Conservation (phyloP, 1,140 invertebrate genomes). For the Eciton burchellii region DNA sequence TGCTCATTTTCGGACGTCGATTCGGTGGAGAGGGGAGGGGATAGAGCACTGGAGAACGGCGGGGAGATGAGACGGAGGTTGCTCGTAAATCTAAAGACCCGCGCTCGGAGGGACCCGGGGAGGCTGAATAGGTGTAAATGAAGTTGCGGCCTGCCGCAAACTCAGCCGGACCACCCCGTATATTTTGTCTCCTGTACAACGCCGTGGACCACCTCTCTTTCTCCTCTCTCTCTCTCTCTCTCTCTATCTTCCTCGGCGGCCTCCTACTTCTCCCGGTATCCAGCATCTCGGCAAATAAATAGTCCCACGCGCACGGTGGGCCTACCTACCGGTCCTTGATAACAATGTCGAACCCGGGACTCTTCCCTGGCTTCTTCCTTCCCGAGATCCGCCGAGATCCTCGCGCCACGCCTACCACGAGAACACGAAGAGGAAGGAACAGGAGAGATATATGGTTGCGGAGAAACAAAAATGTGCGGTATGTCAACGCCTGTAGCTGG, state of each 20-base stretch:
- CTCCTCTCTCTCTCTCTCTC: not conserved
- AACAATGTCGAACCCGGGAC: slow-evolving; percentile 63
- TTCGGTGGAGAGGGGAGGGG: not conserved
- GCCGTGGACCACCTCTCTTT: not conserved
- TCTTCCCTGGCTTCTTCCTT: slow-evolving; percentile 32
- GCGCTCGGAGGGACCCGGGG: slow-evolving; percentile 65
- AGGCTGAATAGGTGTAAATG: slow-evolving; percentile 85
- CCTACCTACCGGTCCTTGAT: slow-evolving; percentile 32
- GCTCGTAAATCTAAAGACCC: slow-evolving; percentile 81
- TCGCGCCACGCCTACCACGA: slow-evolving; percentile 65
- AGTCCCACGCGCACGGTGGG: slow-evolving; percentile 56
- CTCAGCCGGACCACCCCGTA: slow-evolving; percentile 74
- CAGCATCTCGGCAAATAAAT: slow-evolving; percentile 52
- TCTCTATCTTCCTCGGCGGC: too few species aligned
- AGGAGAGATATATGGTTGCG: slow-evolving; percentile 8
- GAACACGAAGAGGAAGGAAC: not conserved
- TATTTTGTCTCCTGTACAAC: slow-evolving; percentile 72
- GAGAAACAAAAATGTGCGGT: slow-evolving; percentile 6
- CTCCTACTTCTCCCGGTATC: slow-evolving; percentile 4
- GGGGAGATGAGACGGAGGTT: slow-evolving; percentile 75
- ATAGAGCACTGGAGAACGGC: slow-evolving; percentile 44
- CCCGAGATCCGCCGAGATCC: slow-evolving; percentile 77
- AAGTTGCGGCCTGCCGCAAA: slow-evolving; percentile 81
- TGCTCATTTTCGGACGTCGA: slow-evolving; percentile 27
- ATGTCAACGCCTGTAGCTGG: not conserved